Evolutionary conservation across 2,888 invertebrate genomes (phyloP), one percentile per base, ranked within the genome.

Genomic region (Diadegma fenestrale): DNA sequence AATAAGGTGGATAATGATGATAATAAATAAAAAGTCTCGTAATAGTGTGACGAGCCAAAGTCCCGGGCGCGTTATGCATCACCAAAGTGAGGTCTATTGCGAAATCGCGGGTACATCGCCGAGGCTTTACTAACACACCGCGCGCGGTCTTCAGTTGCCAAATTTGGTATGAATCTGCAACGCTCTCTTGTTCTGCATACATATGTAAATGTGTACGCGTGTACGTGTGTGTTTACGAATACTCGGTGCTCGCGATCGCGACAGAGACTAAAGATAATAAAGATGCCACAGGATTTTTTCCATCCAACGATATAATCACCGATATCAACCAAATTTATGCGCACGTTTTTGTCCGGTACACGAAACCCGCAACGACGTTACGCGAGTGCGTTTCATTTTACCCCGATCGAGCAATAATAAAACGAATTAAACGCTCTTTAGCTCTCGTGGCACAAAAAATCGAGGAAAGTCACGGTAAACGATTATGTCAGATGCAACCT

Each of bases 91-190:
- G 26, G 17, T 30, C 66, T 64, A 73, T 85, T 85, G 64, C 82
- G 82, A 82, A 85, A 85, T 82, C 71, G 45, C 71, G 45, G 54
- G 82, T 58, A 75, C 77, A 64, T 64, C 69, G 69, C 22, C 54
- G 54, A 58, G 14, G 12, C 58, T 48, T 19, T 63, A 19, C 17
- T 2, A 2, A 30, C 4, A 69, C 48, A 41, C 77, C 77, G 64
- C 72, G n/a, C n/a, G n/a, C 76, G 68, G 75, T 69, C 68, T 64
- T 72, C 75, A 79, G 79, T 85, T 85, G 82, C 85, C 85, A 85
- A 82, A 85, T 85, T 85, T 85, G 85, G 85, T 75, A 51, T 82
- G 85, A 85, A 85, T 82, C 82, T 72, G 61, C 72, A 76, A 51
- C 72, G 68, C 58, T 68, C 51, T 17, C 26, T 10, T 54, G 19